Evolutionary conservation across 1,140 invertebrate genomes (phyloP).

Genomic region (Rhyzopertha dominica): DNA sequence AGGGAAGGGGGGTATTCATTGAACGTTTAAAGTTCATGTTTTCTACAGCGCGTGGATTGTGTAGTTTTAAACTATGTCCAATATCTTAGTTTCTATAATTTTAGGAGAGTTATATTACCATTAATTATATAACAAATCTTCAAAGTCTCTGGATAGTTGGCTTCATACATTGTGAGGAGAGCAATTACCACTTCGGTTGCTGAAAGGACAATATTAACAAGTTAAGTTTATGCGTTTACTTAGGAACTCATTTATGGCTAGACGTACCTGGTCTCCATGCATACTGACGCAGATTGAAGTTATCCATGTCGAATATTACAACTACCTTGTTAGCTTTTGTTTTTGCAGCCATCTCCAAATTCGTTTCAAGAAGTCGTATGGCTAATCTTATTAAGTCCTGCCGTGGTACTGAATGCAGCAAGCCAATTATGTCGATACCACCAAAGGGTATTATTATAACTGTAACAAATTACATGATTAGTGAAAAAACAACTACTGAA

Average conservation of each 20-base stretch:
- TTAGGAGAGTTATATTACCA: conserved; percentile 55
- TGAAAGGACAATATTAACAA: conserved; percentile 39
- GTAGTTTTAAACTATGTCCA: no score
- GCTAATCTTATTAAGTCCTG: conserved; percentile 68
- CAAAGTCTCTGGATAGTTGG: conserved; percentile 83
- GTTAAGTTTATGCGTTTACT: conserved; percentile 13
- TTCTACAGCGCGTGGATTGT: no score
- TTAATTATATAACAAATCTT: conserved; percentile 83
- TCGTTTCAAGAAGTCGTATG: conserved; percentile 58
- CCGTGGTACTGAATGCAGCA: conserved; percentile 69
- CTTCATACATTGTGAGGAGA: conserved; percentile 78
- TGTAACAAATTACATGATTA: conserved; percentile 39
- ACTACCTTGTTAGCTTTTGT: conserved; percentile 55
- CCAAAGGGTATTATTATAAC: conserved; percentile 68
- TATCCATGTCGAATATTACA: conserved; percentile 82
- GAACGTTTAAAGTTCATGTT: no score
- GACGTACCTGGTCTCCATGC: conserved; percentile 75
- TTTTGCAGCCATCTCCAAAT: conserved; percentile 53
- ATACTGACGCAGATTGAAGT: conserved; percentile 74
- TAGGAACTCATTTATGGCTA: neutral
- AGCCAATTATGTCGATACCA: conserved; percentile 70
- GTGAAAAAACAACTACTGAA: conserved; percentile 1
- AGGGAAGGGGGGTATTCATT: no score
- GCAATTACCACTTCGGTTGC: conserved; percentile 79
- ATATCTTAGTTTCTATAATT: no score